phyloP scores from a whole-genome alignment of 1,140 invertebrate species.

The Drosophila murphyi region DNA sequence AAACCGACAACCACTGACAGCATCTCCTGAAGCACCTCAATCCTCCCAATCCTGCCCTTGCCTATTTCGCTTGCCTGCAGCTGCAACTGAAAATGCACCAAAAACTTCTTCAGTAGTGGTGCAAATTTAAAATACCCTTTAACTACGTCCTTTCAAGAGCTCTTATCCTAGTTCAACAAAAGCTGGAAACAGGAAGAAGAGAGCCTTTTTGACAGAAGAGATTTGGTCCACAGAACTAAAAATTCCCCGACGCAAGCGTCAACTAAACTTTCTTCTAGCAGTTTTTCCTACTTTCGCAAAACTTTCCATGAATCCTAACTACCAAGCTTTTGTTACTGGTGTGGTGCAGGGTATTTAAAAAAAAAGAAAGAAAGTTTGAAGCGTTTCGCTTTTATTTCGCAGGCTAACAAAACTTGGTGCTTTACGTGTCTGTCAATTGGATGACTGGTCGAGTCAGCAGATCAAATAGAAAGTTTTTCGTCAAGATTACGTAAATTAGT shows the following conservation, averaged over 20 bases:
- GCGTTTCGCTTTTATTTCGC: constrained; percentile 48
- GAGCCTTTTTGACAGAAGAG: too few relatives aligned
- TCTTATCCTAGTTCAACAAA: too few relatives aligned
- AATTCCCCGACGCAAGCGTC: background rate
- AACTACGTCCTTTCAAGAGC: background rate
- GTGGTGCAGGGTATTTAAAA: constrained; percentile 27
- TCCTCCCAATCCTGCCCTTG: background rate
- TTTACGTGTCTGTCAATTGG: constrained; percentile 32
- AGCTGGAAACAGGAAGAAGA: too few relatives aligned
- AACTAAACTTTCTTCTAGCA: background rate
- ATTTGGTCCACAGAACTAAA: too few relatives aligned
- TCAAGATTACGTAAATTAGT: constrained; percentile 82
- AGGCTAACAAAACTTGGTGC: constrained; percentile 19
- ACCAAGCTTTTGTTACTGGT: background rate
- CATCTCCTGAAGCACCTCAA: background rate
- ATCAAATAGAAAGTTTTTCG: constrained; percentile 78
- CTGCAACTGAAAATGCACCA: constrained; percentile 50
- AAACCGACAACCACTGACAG: constrained; percentile 29
- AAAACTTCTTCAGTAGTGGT: constrained; percentile 29
- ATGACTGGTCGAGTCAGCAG: constrained; percentile 51
- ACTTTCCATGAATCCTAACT: background rate
- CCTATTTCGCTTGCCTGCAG: constrained; percentile 13
- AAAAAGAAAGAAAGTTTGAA: constrained; percentile 46
- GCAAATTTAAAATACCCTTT: background rate
- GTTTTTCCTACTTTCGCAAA: background rate